phyloP scores from a whole-genome alignment of 2,888 invertebrate species.

The Imbricaverruca yamaguchii region DNA sequence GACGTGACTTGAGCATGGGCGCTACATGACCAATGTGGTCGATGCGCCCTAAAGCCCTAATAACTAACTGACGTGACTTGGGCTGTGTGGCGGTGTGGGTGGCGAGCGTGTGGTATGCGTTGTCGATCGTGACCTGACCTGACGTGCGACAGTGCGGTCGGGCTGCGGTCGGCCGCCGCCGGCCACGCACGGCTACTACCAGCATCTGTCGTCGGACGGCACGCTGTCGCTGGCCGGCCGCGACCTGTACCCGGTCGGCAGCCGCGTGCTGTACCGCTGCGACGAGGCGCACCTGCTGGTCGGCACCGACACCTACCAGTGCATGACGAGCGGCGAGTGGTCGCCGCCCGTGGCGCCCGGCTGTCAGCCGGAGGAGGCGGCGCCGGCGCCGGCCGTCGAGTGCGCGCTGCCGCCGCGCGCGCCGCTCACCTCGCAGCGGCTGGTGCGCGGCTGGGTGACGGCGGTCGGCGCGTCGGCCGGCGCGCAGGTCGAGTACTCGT shows the following conservation, averaged over 20 bases:
- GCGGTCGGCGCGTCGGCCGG: slow-evolving; percentile 30
- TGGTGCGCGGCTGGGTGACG: slow-evolving; percentile 30
- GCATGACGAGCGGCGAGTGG: slow-evolving; percentile 26
- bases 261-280: slow-evolving; percentile 5
- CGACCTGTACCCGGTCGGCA: background rate
- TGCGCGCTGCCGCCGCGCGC: slow-evolving; percentile 29
- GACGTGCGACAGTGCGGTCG: background rate
- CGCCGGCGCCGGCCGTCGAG: background rate
- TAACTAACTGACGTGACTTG: too few species aligned
- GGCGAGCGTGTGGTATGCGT: too few species aligned
- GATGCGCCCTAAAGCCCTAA: too few species aligned
- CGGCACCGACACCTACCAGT: slow-evolving; percentile 27
- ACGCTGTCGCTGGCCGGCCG: background rate
- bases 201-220: background rate
- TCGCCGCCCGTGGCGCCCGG: slow-evolving; percentile 26
- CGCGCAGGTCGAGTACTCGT: slow-evolving; percentile 31
- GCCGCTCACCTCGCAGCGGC: slow-evolving; percentile 26
- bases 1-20: too few species aligned
- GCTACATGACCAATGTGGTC: too few species aligned
- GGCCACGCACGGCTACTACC: background rate
- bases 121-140: too few species aligned
- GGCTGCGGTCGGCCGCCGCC: background rate
- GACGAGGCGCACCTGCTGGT: slow-evolving; percentile 12
- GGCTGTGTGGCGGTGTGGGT: too few species aligned
- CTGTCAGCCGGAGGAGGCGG: slow-evolving; percentile 16